These are phyloP conservation scores for Zenarchopterus dispar DNA, from an alignment of 2,797 vertebrate genomes.

Conservation along the genomic window DNA sequence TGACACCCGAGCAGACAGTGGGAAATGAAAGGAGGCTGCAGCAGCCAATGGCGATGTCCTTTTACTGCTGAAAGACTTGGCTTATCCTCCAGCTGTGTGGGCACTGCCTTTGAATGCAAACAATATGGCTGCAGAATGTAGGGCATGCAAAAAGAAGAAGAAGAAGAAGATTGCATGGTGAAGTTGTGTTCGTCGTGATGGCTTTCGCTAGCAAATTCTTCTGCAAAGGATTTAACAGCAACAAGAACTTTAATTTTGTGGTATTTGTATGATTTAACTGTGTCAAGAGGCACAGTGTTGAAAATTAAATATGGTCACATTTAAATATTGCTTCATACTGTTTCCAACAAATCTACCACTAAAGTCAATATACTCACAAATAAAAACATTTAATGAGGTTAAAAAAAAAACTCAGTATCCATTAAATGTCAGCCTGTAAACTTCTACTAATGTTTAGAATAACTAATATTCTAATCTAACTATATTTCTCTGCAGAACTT, in stretches of 20 bases:
- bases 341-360: too few species aligned
- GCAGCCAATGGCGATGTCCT: slow-evolving; percentile 60
- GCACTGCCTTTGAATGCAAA: slow-evolving; percentile 76
- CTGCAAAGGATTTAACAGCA: slow-evolving; percentile 54
- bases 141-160: slow-evolving; percentile 49
- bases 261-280: slow-evolving; percentile 31
- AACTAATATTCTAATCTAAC: too few species aligned
- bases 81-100: slow-evolving; percentile 78
- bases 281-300: slow-evolving; percentile 24
- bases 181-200: slow-evolving; percentile 26
- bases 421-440: too few species aligned
- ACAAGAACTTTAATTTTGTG: slow-evolving; percentile 11
- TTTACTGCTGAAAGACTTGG: slow-evolving; percentile 74
- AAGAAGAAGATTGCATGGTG: slow-evolving; percentile 41
- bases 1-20: slow-evolving; percentile 69
- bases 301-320: slow-evolving; percentile 30
- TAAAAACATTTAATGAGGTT: too few species aligned
- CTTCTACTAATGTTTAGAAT: too few species aligned
- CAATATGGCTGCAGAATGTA: slow-evolving; percentile 74
- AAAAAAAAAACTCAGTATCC: too few species aligned
- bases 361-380: too few species aligned
- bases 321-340: too few species aligned
- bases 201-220: slow-evolving; percentile 34
- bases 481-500: slow-evolving; percentile 10
- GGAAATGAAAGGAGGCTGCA: slow-evolving; percentile 77